These are phyloP conservation scores for Andrena bicolor DNA, from an alignment of 2,888 invertebrate genomes.

Conservation along the genomic window DNA sequence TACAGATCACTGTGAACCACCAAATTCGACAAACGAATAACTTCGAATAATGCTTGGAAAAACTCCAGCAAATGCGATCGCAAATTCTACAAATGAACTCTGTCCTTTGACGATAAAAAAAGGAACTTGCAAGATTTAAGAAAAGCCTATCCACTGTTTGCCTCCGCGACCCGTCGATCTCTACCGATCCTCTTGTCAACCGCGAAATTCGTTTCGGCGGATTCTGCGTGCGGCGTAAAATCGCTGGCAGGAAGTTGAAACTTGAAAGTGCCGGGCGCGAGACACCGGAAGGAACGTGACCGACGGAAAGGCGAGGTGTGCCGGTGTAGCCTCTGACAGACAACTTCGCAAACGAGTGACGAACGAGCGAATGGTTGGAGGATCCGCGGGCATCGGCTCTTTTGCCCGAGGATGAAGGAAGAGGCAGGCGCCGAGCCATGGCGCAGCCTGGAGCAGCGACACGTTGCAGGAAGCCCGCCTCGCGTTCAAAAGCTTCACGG, in stretches of 20 bases:
- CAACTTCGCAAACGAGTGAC: slow-evolving; percentile 77
- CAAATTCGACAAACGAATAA: slow-evolving; percentile 18
- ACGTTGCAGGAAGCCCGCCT: slow-evolving; percentile 18
- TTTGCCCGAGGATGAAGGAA: slow-evolving; percentile 70
- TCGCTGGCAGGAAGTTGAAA: not conserved
- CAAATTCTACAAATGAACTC: not conserved
- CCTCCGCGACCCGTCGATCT: not conserved
- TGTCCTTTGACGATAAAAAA: not conserved
- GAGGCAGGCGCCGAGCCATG: slow-evolving; percentile 54
- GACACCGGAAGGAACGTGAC: slow-evolving; percentile 32
- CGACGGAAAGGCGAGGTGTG: slow-evolving; percentile 50
- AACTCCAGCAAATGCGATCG: not conserved
- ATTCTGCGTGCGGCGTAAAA: not conserved
- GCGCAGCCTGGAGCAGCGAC: slow-evolving; percentile 45
- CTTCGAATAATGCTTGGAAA: not conserved
- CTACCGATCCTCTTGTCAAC: not conserved
- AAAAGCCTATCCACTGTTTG: not conserved
- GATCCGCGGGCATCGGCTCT: slow-evolving; percentile 61
- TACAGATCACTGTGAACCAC: slow-evolving; percentile 65
- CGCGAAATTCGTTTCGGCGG: not conserved
- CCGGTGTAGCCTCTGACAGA: slow-evolving; percentile 59
- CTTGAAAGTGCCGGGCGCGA: not conserved
- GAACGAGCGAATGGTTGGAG: slow-evolving; percentile 78
- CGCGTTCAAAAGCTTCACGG: not conserved
- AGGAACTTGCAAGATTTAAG: not conserved